A percentile compares a stretch with the other conserved stretches of the same genome.
phyloP scores from a whole-genome alignment of 2,888 invertebrate species.

The Hemistola chrysoprasaria region DNA sequence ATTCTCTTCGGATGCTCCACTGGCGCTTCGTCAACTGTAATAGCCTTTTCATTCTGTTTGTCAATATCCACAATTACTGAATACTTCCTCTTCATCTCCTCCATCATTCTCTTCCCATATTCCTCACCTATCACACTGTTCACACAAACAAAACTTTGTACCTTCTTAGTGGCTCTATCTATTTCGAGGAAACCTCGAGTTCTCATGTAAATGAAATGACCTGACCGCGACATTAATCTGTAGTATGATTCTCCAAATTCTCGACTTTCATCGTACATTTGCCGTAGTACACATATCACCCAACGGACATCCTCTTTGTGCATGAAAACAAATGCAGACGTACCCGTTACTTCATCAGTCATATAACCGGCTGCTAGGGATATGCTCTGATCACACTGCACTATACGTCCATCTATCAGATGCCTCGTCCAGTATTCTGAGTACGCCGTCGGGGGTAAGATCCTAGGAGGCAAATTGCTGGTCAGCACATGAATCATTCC shows the following conservation, averaged over 20 bases:
- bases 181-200: slow-evolving; percentile 93
- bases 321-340: slow-evolving; percentile 94
- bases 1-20: slow-evolving; percentile 88
- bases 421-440: slow-evolving; percentile 96
- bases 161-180: slow-evolving; percentile 87
- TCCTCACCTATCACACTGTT: slow-evolving; percentile 90
- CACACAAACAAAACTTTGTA: slow-evolving; percentile 93
- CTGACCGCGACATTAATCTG: slow-evolving; percentile 89
- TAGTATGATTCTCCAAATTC: slow-evolving; percentile 94
- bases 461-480: slow-evolving; percentile 78
- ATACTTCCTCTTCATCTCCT: slow-evolving; percentile 91
- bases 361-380: slow-evolving; percentile 94
- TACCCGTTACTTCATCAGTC: slow-evolving; percentile 93
- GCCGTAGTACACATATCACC: slow-evolving; percentile 92
- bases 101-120: slow-evolving; percentile 87
- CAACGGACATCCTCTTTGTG: slow-evolving; percentile 94
- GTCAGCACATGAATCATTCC: slow-evolving; percentile 87
- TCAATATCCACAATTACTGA: slow-evolving; percentile 85
- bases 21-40: slow-evolving; percentile 60
- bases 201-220: slow-evolving; percentile 92
- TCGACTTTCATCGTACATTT: slow-evolving; percentile 93
- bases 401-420: slow-evolving; percentile 93
- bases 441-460: slow-evolving; percentile 84
- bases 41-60: slow-evolving; percentile 49
- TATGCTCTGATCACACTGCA: slow-evolving; percentile 95